Base-by-base conservation (phyloP, 2,888 invertebrate species). In the Phanerotoma sp. region DNA sequence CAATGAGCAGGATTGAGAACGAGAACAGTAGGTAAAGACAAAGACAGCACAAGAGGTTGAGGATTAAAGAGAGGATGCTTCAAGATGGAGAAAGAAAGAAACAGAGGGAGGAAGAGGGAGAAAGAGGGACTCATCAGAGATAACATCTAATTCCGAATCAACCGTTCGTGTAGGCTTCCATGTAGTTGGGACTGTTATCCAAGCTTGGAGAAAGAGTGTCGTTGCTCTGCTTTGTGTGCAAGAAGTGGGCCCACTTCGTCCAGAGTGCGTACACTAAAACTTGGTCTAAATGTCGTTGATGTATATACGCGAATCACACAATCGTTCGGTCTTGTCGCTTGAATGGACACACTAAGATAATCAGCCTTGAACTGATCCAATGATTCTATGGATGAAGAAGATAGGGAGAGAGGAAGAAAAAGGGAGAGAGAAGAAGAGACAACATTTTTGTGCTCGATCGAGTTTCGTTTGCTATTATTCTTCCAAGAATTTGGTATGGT, bases 141-240 rank as follows among this genome's bases (percentile, higher is more conserved):
- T 74, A 74, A 72, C 71, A 74, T 74, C 74, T 74, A 74, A 74
- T 74, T 74, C 70, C 68, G 70, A 74, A 70, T 71, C 72, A 69
- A 65, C 67, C 72, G 66, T 65, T 68, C 68, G 66, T 65, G 65
- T 69, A 66, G 63, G 65, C 67, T 66, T 67, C 66, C 61, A 66
- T 68, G 67, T 66, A 63, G 32, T 25, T 58, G 60, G n/a, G 62
- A 62, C 62, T 62, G 63, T 64, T 65, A 59, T 55, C 58, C 60
- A 49, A 60, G 62, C 63, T 66, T 49, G 57, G 55, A 54, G n/a
- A n/a, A n/a, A n/a, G 61, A 63, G 62, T 61, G 62, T 63, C 60
- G 62, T 61, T 50, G 51, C 44, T 25, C n/a, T 42, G 59, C 57
- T 62, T 62, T 59, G 51, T 58, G 51, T 59, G 52, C 50, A 21